Evolutionary conservation across 1,140 invertebrate species (phyloP).

Genomic region (Brachionus manjavacas): DNA sequence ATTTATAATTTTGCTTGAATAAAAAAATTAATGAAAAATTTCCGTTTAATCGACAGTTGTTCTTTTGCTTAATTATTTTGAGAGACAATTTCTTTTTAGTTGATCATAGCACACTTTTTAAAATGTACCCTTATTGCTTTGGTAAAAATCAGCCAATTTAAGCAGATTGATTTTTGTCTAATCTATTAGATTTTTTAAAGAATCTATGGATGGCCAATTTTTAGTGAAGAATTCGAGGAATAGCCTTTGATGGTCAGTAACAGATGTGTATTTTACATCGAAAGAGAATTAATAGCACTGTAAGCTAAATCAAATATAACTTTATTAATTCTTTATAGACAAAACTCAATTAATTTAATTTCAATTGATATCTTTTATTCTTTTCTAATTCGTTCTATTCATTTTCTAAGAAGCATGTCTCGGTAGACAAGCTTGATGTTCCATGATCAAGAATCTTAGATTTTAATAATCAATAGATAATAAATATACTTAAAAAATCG

Average conservation of each 20-base stretch:
- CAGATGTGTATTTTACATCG: too few relatives aligned
- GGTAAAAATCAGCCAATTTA: not conserved
- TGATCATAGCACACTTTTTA: not conserved
- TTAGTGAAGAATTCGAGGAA: too few relatives aligned
- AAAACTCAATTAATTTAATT: not conserved
- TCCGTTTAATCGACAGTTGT: not conserved
- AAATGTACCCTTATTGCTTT: too few relatives aligned
- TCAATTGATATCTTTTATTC: not conserved
- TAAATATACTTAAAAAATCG: not conserved
- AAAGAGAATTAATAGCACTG: too few relatives aligned
- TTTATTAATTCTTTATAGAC: not conserved
- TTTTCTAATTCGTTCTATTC: not conserved
- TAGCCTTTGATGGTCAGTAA: too few relatives aligned
- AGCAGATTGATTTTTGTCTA: not conserved
- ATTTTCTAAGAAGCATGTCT: not conserved
- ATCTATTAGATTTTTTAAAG: not conserved
- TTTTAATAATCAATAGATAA: not conserved
- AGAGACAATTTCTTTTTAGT: not conserved
- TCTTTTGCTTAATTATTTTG: not conserved
- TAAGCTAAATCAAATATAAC: too few relatives aligned
- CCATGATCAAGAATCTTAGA: not conserved
- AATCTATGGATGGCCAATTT: too few relatives aligned
- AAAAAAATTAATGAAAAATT: not conserved
- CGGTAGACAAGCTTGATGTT: not conserved
- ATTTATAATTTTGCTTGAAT: not conserved